Evolutionary conservation across 2,797 vertebrate genomes (phyloP).

Genomic region (Syngnathus acus): DNA sequence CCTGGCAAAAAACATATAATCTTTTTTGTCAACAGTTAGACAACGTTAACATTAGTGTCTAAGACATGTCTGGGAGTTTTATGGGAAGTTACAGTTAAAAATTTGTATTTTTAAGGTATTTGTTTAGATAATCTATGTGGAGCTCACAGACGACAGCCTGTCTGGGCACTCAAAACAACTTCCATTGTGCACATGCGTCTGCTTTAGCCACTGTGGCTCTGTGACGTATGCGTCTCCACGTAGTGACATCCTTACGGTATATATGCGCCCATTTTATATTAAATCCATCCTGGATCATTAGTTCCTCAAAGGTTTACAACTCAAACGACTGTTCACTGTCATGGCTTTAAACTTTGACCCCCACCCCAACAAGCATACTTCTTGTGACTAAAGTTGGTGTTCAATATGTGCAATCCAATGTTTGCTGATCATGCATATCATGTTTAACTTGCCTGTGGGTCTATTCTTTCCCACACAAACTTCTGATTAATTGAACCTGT

Average conservation of each 20-base stretch:
- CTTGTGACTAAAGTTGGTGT: constrained; percentile 20
- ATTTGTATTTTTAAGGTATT: constrained; percentile 69
- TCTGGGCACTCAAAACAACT: constrained; percentile 67
- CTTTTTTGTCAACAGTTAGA: neutral
- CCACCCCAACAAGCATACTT: constrained; percentile 21
- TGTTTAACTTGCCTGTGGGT: constrained; percentile 1
- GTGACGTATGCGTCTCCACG: constrained; percentile 6
- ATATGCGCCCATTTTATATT: constrained; percentile 24
- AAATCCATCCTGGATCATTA: constrained; percentile 44
- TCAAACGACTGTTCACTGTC: constrained; percentile 43
- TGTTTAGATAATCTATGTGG: constrained; percentile 64
- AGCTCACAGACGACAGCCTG: constrained; percentile 64
- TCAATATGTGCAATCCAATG: constrained; percentile 12
- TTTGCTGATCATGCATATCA: constrained; percentile 7
- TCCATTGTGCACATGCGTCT: constrained; percentile 58
- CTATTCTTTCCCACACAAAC: constrained; percentile 21
- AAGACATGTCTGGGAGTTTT: constrained; percentile 14
- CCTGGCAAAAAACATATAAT: neutral
- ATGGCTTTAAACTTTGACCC: constrained; percentile 34
- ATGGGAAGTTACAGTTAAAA: constrained; percentile 30
- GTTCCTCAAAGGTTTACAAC: constrained; percentile 48
- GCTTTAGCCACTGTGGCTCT: constrained; percentile 19
- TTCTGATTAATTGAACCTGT: constrained; percentile 43
- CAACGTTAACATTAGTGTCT: constrained; percentile 30
- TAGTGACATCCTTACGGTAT: neutral